These are phyloP conservation scores for Styela clava DNA, from an alignment of 23 tunicate species.

Conservation along the genomic window DNA sequence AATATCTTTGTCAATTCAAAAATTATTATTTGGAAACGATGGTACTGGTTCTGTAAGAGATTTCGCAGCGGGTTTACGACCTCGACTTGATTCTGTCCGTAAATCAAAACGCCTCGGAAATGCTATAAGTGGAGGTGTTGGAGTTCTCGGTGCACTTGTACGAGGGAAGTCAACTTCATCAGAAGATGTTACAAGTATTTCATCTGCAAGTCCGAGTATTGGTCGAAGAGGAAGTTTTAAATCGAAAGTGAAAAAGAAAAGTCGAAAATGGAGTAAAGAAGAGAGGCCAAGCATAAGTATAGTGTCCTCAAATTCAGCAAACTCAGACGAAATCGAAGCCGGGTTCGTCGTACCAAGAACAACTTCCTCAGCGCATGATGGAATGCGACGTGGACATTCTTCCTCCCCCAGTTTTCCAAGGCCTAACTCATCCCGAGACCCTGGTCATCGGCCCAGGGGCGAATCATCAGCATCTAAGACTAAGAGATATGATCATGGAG, in stretches of 20 bases:
- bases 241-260: slow-evolving; percentile 35
- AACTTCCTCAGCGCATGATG: background rate
- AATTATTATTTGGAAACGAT: slow-evolving; percentile 35
- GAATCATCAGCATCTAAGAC: background rate
- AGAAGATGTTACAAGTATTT: slow-evolving; percentile 41
- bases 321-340: slow-evolving; percentile 1
- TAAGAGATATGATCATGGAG: background rate
- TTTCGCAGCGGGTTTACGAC: slow-evolving; percentile 71
- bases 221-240: slow-evolving; percentile 26
- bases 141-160: slow-evolving; percentile 50
- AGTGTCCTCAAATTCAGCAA: slow-evolving; percentile 15
- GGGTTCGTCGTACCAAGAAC: background rate
- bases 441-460: background rate
- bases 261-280: slow-evolving; percentile 41
- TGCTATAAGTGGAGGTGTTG: slow-evolving; percentile 86
- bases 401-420: background rate
- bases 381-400: background rate
- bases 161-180: slow-evolving; percentile 34
- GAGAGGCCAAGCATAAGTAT: slow-evolving; percentile 75
- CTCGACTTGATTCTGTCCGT: slow-evolving; percentile 50
- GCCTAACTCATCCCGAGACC: background rate
- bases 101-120: slow-evolving; percentile 62
- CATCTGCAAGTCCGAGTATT: slow-evolving; percentile 18
- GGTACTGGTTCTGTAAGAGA: slow-evolving; percentile 32
- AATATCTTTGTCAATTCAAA: slow-evolving; percentile 57